A percentile compares a stretch with the other conserved stretches of the same genome.
These are phyloP conservation scores for Drosophila pullipes DNA, from an alignment of 2,888 invertebrate species.

Conservation along the genomic window DNA sequence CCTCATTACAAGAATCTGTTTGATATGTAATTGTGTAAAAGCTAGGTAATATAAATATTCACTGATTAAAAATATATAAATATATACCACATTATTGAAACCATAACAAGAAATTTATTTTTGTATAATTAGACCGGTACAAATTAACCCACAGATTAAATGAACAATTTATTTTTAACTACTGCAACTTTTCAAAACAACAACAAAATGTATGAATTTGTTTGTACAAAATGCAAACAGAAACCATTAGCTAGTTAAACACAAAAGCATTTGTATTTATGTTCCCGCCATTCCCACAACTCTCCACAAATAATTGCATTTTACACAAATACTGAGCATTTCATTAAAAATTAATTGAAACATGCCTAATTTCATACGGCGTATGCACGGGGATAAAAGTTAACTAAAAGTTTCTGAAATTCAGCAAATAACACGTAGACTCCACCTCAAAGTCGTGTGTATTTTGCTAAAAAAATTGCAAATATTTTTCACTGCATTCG, in stretches of 20 bases:
- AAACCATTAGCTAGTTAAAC: constrained; percentile 13
- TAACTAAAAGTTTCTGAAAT: constrained; percentile 25
- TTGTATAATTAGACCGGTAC: neutral
- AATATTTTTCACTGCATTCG: constrained; percentile 59
- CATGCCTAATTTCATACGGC: constrained; percentile 37
- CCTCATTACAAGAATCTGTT: neutral
- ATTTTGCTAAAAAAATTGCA: constrained; percentile 41
- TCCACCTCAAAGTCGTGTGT: neutral
- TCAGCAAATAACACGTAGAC: constrained; percentile 57
- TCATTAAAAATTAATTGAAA: constrained; percentile 62
- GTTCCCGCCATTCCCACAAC: neutral
- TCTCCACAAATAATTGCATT: constrained; percentile 18
- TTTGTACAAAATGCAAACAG: neutral
- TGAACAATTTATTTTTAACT: constrained; percentile 5
- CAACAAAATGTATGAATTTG: neutral
- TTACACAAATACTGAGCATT: constrained; percentile 14
- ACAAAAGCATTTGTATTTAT: constrained; percentile 1
- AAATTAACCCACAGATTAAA: constrained; percentile 8
- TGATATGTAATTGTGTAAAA: neutral
- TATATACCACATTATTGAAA: neutral
- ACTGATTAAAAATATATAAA: neutral
- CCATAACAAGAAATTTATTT: neutral
- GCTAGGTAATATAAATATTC: neutral
- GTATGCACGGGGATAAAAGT: constrained; percentile 36
- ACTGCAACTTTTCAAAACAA: constrained; percentile 9